Evolutionary conservation across 92 coral and sea anemone genomes (phyloP).

Genomic region (Phenganax stokvisi): DNA sequence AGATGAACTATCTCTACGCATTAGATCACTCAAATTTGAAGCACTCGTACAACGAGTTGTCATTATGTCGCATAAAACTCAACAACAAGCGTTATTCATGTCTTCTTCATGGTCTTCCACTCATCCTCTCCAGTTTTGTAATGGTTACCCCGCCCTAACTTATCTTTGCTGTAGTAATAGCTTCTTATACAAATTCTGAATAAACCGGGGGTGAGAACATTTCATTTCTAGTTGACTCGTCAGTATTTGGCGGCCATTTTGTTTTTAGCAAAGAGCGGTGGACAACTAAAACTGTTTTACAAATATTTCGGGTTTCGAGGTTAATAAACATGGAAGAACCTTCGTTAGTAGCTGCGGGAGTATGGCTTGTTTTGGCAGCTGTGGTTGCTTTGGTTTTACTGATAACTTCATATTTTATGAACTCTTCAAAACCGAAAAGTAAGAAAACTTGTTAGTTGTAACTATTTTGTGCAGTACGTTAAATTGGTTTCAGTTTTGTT

Average conservation of each 20-base stretch:
- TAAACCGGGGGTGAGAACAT: too few relatives aligned
- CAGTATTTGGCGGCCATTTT: conserved; percentile 19
- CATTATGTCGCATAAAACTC: background rate
- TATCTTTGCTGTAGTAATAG: too few relatives aligned
- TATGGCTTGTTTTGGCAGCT: conserved; percentile 80
- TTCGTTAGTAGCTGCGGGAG: conserved; percentile 45
- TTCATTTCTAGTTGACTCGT: background rate
- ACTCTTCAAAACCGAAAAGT: conserved; percentile 55
- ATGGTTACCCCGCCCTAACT: too few relatives aligned
- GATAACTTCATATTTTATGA: conserved; percentile 59
- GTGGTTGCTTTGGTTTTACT: conserved; percentile 59
- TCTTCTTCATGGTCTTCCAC: too few relatives aligned
- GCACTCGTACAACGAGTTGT: conserved; percentile 72
- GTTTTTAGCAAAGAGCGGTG: background rate
- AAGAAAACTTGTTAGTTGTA: conserved; percentile 47
- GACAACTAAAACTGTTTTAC: background rate
- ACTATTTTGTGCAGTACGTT: background rate
- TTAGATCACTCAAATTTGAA: conserved; percentile 73
- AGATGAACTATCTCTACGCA: conserved; percentile 59
- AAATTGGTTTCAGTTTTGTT: background rate
- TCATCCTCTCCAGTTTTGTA: too few relatives aligned
- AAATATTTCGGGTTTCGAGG: background rate
- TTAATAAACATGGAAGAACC: conserved; percentile 21
- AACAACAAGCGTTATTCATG: too few relatives aligned
- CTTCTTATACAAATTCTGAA: too few relatives aligned